A percentile compares a stretch with the other conserved stretches of the same genome.
phyloP scores from a whole-genome alignment of 2,797 vertebrate species.

The Hypotaenidia philippensis region DNA sequence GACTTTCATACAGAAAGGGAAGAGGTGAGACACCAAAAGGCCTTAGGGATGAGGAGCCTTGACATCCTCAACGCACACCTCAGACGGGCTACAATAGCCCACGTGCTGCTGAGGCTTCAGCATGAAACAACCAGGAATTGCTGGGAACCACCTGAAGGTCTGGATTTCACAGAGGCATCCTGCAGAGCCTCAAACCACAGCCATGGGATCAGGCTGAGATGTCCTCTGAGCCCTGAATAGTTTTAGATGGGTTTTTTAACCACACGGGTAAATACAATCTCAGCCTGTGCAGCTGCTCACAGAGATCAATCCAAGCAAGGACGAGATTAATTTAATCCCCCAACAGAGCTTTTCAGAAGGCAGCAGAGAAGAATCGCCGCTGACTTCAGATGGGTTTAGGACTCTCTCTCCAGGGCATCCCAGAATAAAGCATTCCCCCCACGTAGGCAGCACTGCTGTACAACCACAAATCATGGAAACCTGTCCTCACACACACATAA shows the following conservation, averaged over 20 bases:
- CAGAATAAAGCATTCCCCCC: neutral
- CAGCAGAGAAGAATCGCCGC: neutral
- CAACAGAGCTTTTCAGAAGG: neutral
- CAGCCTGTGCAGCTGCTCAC: neutral
- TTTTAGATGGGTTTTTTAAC: neutral
- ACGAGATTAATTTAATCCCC: neutral
- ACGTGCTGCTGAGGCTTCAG: neutral
- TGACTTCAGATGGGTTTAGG: neutral
- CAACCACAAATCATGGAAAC: neutral
- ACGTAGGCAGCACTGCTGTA: neutral
- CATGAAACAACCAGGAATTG: neutral
- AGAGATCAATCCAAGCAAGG: neutral
- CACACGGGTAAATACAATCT: neutral
- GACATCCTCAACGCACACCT: accelerated
- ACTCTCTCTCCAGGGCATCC: neutral
- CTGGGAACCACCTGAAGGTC: neutral
- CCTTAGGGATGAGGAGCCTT: neutral
- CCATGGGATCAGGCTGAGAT: neutral
- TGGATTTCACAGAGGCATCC: neutral
- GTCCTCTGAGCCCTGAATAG: neutral
- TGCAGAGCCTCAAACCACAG: neutral
- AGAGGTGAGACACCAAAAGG: neutral
- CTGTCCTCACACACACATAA: accelerated
- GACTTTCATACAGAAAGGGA: neutral
- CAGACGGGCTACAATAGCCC: neutral